A percentile compares a stretch with the other conserved stretches of the same genome.
phyloP scores from a whole-genome alignment of 2,797 vertebrate genomes.

The Nannoperca obscura region DNA sequence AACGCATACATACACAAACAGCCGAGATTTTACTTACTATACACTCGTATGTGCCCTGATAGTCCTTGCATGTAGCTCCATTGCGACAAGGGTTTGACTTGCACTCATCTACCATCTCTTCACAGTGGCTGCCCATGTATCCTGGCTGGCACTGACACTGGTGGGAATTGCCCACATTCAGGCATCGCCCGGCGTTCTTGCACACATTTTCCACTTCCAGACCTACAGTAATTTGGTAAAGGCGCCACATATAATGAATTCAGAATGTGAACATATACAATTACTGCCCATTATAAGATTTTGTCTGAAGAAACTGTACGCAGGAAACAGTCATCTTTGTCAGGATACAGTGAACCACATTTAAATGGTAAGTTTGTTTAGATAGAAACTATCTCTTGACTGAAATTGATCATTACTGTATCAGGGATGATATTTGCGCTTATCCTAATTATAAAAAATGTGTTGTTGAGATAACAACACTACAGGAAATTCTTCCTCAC shows the following conservation, averaged over 20 bases:
- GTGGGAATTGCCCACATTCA: conserved; percentile 87
- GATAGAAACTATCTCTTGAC: not conserved
- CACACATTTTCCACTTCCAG: conserved; percentile 86
- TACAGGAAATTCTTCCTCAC: conserved; percentile 75
- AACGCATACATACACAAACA: not conserved
- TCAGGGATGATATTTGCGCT: not conserved
- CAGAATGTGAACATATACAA: not conserved
- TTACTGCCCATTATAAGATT: not conserved
- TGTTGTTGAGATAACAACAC: not conserved
- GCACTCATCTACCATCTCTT: conserved; percentile 90
- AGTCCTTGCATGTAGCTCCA: conserved; percentile 90
- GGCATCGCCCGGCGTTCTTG: conserved; percentile 88
- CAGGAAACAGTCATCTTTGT: not conserved
- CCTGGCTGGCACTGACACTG: conserved; percentile 90
- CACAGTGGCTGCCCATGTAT: conserved; percentile 93
- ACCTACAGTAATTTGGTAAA: conserved; percentile 74
- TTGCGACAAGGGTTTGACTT: conserved; percentile 93
- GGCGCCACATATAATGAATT: not conserved
- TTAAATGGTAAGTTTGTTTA: not conserved
- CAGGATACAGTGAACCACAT: not conserved
- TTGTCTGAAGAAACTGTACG: not conserved
- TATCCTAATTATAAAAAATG: not conserved
- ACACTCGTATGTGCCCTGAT: conserved; percentile 90
- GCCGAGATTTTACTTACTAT: conserved; percentile 79
- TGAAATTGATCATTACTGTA: not conserved